Evolutionary conservation across 2,888 invertebrate species (phyloP).

Genomic region (Pseudococcus jackbeardsleyi): DNA sequence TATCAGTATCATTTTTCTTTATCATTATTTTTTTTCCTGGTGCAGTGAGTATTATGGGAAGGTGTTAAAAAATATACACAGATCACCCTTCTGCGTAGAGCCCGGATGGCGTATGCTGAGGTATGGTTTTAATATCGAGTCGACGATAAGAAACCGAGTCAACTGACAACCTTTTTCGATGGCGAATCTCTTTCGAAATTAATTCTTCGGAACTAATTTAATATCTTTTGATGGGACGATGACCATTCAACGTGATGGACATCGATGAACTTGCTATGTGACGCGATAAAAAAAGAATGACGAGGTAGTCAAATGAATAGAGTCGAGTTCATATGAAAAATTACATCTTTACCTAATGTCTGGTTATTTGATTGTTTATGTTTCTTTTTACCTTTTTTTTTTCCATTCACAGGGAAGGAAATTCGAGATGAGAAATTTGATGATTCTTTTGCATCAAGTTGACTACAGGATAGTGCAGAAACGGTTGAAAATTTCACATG

Average conservation of each 20-base stretch:
- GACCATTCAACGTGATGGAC: constrained; percentile 43
- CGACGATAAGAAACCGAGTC: neutral
- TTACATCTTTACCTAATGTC: constrained; percentile 6
- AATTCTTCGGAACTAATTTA: constrained; percentile 63
- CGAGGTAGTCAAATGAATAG: neutral
- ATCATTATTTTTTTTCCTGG: constrained; percentile 12
- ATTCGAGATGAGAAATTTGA: neutral
- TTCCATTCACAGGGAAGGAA: neutral
- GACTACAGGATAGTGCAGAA: neutral
- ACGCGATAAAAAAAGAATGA: neutral
- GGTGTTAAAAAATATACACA: constrained; percentile 51
- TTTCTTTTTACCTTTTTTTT: neutral
- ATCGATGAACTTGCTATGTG: constrained; percentile 1
- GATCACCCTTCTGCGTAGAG: neutral
- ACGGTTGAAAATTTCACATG: neutral
- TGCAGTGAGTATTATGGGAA: neutral
- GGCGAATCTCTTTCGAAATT: constrained; percentile 58
- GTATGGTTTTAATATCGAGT: constrained; percentile 33
- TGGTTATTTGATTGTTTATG: constrained; percentile 2
- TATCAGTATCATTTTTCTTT: constrained; percentile 58
- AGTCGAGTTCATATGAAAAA: constrained; percentile 13
- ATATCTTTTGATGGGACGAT: constrained; percentile 54
- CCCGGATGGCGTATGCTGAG: too few species aligned
- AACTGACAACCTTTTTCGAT: constrained; percentile 1
- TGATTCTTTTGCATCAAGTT: neutral